A percentile compares a stretch with the other conserved stretches of the same genome.
These are phyloP conservation scores for Mormoops blainvillei DNA, from an alignment of 2,113 vertebrate species.

Conservation along the genomic window DNA sequence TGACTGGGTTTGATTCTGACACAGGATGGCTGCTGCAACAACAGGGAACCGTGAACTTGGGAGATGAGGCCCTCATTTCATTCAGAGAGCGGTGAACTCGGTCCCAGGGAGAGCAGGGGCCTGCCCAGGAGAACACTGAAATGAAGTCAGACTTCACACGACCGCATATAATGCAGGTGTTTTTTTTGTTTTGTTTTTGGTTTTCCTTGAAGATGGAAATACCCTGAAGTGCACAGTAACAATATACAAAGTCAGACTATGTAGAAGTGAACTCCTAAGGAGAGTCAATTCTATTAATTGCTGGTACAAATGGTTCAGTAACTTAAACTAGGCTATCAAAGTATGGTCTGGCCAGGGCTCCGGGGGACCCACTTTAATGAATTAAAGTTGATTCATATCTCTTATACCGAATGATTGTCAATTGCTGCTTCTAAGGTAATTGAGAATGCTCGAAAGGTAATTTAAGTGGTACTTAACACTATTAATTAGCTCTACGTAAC, in stretches of 20 bases:
- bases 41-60: no score
- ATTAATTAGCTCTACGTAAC: slow-evolving; percentile 65
- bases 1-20: neutral
- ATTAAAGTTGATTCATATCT: slow-evolving; percentile 65
- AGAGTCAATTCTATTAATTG: neutral
- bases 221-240: neutral
- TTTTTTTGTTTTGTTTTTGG: no score
- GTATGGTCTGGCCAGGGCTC: slow-evolving; percentile 20
- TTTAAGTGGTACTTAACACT: slow-evolving; percentile 58
- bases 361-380: slow-evolving; percentile 44
- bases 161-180: rapidly evolving
- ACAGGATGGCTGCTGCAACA: no score
- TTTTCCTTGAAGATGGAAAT: neutral
- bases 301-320: neutral
- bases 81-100: neutral
- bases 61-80: rapidly evolving
- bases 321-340: neutral
- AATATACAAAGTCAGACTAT: neutral
- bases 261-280: neutral
- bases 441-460: slow-evolving; percentile 65
- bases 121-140: rapidly evolving
- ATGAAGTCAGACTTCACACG: neutral
- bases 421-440: slow-evolving; percentile 69
- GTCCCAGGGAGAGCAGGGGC: no score
- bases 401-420: slow-evolving; percentile 55